Base-by-base conservation (phyloP, 2,797 vertebrate species). In the Lacerta agilis region DNA sequence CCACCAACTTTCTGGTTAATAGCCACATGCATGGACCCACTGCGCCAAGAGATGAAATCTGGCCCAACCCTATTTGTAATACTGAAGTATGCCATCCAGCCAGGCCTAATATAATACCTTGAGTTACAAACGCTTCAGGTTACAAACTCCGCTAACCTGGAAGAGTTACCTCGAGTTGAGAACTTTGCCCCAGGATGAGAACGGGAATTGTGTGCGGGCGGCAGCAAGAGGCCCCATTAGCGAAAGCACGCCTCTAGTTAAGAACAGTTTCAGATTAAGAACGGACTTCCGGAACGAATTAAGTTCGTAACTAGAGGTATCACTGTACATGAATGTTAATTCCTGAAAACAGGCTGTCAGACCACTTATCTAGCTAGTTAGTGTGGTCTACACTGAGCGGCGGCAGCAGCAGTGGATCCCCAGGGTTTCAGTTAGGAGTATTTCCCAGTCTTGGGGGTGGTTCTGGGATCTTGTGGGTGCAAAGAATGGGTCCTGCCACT, bases 131-230 rank as follows among this genome's bases (percentile, higher is more conserved):
- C 38, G 5, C 38, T 41, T 41, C 49, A 13, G 11, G 49, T 49
- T 49, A 49, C 49, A 49, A 49, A 49, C 49, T 49, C 11, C 11
- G 1, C 49, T 49, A 49, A 49, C 49, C 49, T 49, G 49, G 49
- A 49, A 49, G 49, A 49, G 11, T 49, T 11, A 49, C 11, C 49
- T 13, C 11, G 1, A 49, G 11, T 13, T 49, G 49, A 49, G 11
- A 13, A 49, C 49, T 49, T 49, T 49, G 3, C 49, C 49, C 49
- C 1, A 49, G 49, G 49, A 55, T 55, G 49, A 55, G 13, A 55
- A 55, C 1, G 13, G 49, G 15, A 55, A 15, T 55, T 0, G 3
- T 55, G 49, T 55, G 49, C 13, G 1, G 0, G 49, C 1, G 0
- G 49, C 1, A 55, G 49, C 49, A 55, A 55, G 49, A 55, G 49